phyloP scores from a whole-genome alignment of 2,797 vertebrate genomes.

The Lutjanus argentimaculatus region DNA sequence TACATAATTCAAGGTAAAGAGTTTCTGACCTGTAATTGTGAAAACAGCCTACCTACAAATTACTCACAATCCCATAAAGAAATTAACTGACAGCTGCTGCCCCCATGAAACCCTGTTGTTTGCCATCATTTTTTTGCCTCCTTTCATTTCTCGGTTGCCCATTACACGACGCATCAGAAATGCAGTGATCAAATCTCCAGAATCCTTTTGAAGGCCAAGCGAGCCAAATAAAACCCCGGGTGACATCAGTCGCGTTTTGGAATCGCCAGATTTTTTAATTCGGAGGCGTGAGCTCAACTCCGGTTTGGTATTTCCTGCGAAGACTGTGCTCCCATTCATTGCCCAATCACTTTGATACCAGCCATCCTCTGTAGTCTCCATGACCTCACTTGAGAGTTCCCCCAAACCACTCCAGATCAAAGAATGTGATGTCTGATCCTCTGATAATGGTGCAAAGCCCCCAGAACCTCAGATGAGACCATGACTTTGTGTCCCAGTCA shows the following conservation, averaged over 20 bases:
- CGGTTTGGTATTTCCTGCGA: slow-evolving; percentile 81
- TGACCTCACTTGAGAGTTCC: slow-evolving; percentile 79
- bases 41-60: too few relatives aligned
- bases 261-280: slow-evolving; percentile 36
- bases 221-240: slow-evolving; percentile 22
- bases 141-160: slow-evolving; percentile 1
- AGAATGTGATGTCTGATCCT: slow-evolving; percentile 69
- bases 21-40: too few relatives aligned
- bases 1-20: too few relatives aligned
- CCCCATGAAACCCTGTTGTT: too few relatives aligned
- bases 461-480: slow-evolving; percentile 46
- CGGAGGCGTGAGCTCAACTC: slow-evolving; percentile 41
- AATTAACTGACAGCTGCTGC: too few relatives aligned
- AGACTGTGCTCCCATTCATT: slow-evolving; percentile 85
- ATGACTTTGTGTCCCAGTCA: slow-evolving; percentile 25
- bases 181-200: slow-evolving; percentile 37
- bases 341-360: slow-evolving; percentile 80
- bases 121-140: background rate
- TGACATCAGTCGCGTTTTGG: slow-evolving; percentile 60
- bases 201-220: slow-evolving; percentile 38
- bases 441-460: slow-evolving; percentile 62
- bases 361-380: slow-evolving; percentile 62
- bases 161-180: slow-evolving; percentile 36
- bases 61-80: too few relatives aligned
- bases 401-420: slow-evolving; percentile 72